Evolutionary conservation across 2,113 vertebrate species (phyloP), one percentile per base, ranked within the genome.

Genomic region (Microtus ochrogaster): DNA sequence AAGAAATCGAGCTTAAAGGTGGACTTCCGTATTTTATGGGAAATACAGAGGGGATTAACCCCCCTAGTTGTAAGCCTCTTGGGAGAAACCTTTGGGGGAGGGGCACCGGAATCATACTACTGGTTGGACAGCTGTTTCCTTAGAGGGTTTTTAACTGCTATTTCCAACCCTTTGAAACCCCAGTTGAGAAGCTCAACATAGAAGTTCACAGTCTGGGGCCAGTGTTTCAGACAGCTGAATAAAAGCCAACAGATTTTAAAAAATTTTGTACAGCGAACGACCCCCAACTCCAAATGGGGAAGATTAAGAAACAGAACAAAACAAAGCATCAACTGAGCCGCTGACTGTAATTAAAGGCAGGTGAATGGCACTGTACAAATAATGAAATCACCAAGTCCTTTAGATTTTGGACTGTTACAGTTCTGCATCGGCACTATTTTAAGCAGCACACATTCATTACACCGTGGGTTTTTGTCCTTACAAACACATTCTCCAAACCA

Each of bases 1-100:
- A 88, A 76, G 63, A 94, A 70, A 91, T 61, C 44, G 95, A 66
- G 90, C 61, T 85, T 94, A 83, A 78, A 95, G 94, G 66, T 92
- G 82, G 88, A 92, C 47, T 72, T 78, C 6, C 16, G 1, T 22
- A 33, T 88, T 88, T 93, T 7, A 30, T 63, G 47, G 91, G 28
- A 85, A 44, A 55, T 70, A 89, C 52, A 92, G 68, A 79, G 12
- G 13, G 17, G 10, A 21, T n/a, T 77, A 68, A 39, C 30, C 36
- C 36, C 44, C 22, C 39, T 63, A 11, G 19, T 2, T 17, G 5
- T 1, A 52, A 92, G 39, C 39, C 58, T 73, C 55, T 44, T 21
- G 47, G 79, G 72, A 89, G 72, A 90, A 88, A 30, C 2, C 1
- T 3, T 17, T 11, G 47, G 61, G 90, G 74, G 66, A 85, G 72